Conservation (phyloP, 1,140 invertebrate genomes). For the Lepeophtheirus salmonis region DNA sequence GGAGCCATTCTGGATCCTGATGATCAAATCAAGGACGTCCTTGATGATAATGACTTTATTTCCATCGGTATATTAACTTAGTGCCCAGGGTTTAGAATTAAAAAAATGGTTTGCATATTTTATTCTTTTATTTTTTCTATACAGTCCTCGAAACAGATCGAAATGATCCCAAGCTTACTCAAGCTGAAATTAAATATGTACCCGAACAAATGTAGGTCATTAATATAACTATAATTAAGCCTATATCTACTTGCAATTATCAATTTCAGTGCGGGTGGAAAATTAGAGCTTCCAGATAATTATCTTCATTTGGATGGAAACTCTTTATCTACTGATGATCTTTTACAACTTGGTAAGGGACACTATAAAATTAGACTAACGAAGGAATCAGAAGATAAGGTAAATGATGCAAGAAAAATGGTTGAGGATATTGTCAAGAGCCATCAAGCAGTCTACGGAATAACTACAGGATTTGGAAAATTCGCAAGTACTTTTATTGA, state of each 20-base stretch:
- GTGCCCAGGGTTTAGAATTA: not conserved
- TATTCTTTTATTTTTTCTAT: constrained; percentile 7
- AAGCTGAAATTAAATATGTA: constrained; percentile 38
- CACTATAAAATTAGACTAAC: constrained; percentile 39
- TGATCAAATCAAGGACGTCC: constrained; percentile 35
- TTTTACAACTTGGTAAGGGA: constrained; percentile 37
- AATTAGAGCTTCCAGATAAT: constrained; percentile 25
- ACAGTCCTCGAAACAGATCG: constrained; percentile 38
- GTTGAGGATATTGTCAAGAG: constrained; percentile 41
- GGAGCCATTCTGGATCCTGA: constrained; percentile 40
- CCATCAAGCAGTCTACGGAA: constrained; percentile 48
- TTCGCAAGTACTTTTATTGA: constrained; percentile 42
- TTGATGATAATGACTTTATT: constrained; percentile 45
- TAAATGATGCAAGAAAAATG: constrained; percentile 34
- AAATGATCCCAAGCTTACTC: constrained; percentile 32
- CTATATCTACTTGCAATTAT: too few species aligned
- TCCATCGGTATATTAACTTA: constrained; percentile 35
- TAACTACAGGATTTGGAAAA: constrained; percentile 57
- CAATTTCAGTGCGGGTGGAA: constrained; percentile 21
- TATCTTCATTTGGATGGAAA: constrained; percentile 38
- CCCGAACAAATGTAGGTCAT: constrained; percentile 38
- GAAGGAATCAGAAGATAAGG: constrained; percentile 34
- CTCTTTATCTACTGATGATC: constrained; percentile 37
- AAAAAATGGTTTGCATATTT: not conserved
- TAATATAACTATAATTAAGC: not conserved